phyloP scores from a whole-genome alignment of 1,140 invertebrate genomes.

The Colletes latitarsis region DNA sequence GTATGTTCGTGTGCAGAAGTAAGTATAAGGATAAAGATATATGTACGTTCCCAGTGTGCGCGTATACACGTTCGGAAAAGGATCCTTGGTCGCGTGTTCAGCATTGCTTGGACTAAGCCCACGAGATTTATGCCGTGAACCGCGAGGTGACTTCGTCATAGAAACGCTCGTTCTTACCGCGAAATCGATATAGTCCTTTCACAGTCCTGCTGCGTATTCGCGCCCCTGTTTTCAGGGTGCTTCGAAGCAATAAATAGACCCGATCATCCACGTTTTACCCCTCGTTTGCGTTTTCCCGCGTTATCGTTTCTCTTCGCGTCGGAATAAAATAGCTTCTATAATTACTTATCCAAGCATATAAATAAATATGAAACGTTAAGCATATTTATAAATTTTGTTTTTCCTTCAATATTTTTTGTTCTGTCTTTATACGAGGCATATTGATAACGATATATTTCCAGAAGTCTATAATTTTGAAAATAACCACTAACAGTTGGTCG shows the following conservation, averaged over 20 bases:
- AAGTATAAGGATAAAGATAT: constrained; percentile 18
- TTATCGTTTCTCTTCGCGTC: not conserved
- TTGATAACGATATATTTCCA: too few relatives aligned
- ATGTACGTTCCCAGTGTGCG: constrained; percentile 3
- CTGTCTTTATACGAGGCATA: too few relatives aligned
- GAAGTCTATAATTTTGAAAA: too few relatives aligned
- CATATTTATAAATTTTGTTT: too few relatives aligned
- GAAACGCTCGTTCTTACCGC: not conserved
- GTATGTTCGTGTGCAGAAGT: not conserved
- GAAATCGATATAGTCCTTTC: not conserved
- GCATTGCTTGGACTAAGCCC: constrained; percentile 23
- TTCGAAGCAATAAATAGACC: not conserved
- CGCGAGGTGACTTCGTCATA: constrained; percentile 6
- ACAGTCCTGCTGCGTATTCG: not conserved
- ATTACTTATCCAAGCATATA: too few relatives aligned
- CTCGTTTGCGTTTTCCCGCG: not conserved
- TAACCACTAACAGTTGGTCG: too few relatives aligned
- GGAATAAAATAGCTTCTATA: too few relatives aligned
- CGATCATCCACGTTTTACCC: not conserved
- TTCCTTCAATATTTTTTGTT: too few relatives aligned
- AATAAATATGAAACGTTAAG: too few relatives aligned
- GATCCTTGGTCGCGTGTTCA: constrained; percentile 21
- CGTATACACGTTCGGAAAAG: constrained; percentile 26
- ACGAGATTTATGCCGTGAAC: constrained; percentile 32
- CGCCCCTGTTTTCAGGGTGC: not conserved